phyloP scores from a whole-genome alignment of 2,888 invertebrate species.

The Itoplectis maculator region DNA sequence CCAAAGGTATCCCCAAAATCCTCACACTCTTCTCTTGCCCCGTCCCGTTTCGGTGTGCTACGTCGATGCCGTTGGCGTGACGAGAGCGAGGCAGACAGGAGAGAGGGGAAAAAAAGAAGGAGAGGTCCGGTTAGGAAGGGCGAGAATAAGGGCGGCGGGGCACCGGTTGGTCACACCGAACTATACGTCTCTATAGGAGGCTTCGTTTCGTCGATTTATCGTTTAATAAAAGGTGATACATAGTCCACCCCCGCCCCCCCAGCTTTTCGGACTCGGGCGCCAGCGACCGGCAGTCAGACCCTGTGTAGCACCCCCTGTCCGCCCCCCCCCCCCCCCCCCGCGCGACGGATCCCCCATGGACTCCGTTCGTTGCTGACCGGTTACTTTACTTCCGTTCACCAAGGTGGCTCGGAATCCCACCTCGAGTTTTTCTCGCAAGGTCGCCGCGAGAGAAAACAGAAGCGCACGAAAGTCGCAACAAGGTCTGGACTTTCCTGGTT shows the following conservation, averaged over 20 bases:
- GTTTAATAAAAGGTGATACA: slow-evolving; percentile 81
- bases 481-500: slow-evolving; percentile 1
- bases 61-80: neutral
- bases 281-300: slow-evolving; percentile 46
- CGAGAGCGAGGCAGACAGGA: slow-evolving; percentile 2
- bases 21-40: slow-evolving; percentile 41
- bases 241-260: slow-evolving; percentile 66
- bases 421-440: slow-evolving; percentile 30
- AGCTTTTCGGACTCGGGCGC: slow-evolving; percentile 3
- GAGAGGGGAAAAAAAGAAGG: too few relatives aligned
- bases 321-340: slow-evolving; percentile 25
- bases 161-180: slow-evolving; percentile 54
- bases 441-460: slow-evolving; percentile 7
- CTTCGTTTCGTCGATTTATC: slow-evolving; percentile 80
- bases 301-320: slow-evolving; percentile 13
- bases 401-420: slow-evolving; percentile 46
- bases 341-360: slow-evolving; percentile 5
- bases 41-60: slow-evolving; percentile 2
- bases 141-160: slow-evolving; percentile 45
- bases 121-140: slow-evolving; percentile 32
- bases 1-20: slow-evolving; percentile 56
- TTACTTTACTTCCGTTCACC: slow-evolving; percentile 58
- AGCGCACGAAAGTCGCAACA: slow-evolving; percentile 30
- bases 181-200: slow-evolving; percentile 70
- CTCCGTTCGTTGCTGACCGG: slow-evolving; percentile 39